Conservation (phyloP, 2,888 invertebrate genomes). For the Acanthosepion esculentum region DNA sequence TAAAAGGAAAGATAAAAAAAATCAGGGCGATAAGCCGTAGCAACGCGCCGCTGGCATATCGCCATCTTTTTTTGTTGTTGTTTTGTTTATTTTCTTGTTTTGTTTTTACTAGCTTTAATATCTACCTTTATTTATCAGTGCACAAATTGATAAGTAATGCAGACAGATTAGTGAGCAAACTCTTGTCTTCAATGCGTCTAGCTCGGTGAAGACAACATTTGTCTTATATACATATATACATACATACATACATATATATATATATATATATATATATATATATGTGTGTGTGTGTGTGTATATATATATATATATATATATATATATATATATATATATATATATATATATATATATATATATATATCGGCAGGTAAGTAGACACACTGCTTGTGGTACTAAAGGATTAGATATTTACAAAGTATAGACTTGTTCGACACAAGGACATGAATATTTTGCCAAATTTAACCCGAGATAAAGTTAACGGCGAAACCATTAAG, state of each 20-base stretch:
- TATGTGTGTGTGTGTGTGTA: no score
- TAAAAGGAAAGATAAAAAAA: background rate
- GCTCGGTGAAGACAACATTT: background rate
- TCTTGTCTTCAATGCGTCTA: background rate
- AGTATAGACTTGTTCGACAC: no score
- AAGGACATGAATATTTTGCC: no score
- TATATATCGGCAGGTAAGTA: background rate
- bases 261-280: background rate
- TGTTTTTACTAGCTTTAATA: background rate
- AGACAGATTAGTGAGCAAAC: constrained; percentile 33
- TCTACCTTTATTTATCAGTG: constrained; percentile 12
- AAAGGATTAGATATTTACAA: no score
- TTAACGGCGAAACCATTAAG: no score
- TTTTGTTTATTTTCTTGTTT: no score
- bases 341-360: background rate
- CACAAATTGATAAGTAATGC: constrained; percentile 9
- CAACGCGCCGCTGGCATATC: background rate
- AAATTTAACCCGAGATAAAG: no score
- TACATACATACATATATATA: background rate
- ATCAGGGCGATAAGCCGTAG: background rate
- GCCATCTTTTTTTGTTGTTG: background rate
- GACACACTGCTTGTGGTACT: no score
- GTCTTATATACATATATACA: background rate
- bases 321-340: constrained; percentile 16
- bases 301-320: background rate